Evolutionary conservation across 2,888 invertebrate species (phyloP), one percentile per base, ranked within the genome.

Genomic region (Mycalesis mineus): DNA sequence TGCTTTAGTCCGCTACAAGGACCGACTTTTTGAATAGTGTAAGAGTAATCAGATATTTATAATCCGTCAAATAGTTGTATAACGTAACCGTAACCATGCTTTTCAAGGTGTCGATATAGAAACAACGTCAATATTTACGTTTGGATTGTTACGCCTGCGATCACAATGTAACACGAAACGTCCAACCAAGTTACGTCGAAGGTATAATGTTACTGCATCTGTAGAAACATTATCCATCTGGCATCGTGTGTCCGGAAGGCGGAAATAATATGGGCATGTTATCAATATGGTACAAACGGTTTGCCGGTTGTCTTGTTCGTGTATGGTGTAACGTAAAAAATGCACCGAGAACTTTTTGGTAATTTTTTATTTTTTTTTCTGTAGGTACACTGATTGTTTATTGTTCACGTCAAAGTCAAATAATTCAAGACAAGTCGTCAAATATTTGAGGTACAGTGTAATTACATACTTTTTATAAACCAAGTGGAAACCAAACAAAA

Each of bases 211-310:
- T 60, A 51, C 62, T 45, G 22, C 36, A 51, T 56, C 41, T 40
- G 28, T 40, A 49, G 54, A 54, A 59, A 62, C 54, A 40, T 44
- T 59, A 62, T 58, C 52, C 47, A 51, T 41, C 42, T 42, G 56
- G 57, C 42, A 51, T 52, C 51, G 37, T 45, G 51, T 62, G 54
- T 54, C 62, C 62, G 62, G 62, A 62, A 62, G 59, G 54, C 62
- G 62, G 62, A 62, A 62, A 45, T 48, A 48, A 42, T 17, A 39
- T 40, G 51, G 28, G 1, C 51, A 42, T 36, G 54, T 29, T 59
- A 59, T 61, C 60, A 62, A 59, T 60, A 62, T 57, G 60, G 54
- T 57, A 57, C 59, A 51, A 44, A 41, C 13, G 36, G 22, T 47
- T 39, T 14, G 49, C 14, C 22, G 15, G 37, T 37, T 49, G 49